phyloP scores from a whole-genome alignment of 2,113 vertebrate species.

The Aramus guarauna region DNA sequence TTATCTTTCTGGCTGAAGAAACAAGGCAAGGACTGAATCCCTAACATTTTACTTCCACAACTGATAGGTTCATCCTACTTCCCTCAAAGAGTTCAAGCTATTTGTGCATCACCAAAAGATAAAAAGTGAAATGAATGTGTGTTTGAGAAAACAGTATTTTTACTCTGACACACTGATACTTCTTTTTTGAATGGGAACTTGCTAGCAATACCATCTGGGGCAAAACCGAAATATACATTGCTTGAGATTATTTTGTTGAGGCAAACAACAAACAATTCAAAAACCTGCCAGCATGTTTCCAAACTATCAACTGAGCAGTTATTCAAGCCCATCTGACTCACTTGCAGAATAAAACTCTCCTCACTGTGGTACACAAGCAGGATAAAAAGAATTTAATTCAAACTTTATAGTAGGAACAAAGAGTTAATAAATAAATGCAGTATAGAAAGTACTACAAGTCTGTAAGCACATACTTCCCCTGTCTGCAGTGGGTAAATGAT shows the following conservation, averaged over 20 bases:
- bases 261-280: not conserved
- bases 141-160: not conserved
- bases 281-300: not conserved
- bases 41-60: not conserved
- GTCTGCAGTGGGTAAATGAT: not conserved
- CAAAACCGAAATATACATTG: not conserved
- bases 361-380: not conserved
- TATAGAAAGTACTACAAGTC: not conserved
- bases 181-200: not conserved
- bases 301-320: not conserved
- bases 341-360: not conserved
- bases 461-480: not conserved
- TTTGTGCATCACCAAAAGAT: not conserved
- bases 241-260: not conserved
- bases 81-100: not conserved
- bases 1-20: not conserved
- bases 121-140: not conserved
- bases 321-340: not conserved
- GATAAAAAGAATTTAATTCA: not conserved
- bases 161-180: not conserved
- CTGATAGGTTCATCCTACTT: not conserved
- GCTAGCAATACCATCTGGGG: not conserved
- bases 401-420: not conserved
- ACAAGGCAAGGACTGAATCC: not conserved
- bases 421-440: not conserved